Evolutionary conservation across 2,797 vertebrate species (phyloP), one percentile per base, ranked within the genome.

Genomic region (Peromyscus nudipes): DNA sequence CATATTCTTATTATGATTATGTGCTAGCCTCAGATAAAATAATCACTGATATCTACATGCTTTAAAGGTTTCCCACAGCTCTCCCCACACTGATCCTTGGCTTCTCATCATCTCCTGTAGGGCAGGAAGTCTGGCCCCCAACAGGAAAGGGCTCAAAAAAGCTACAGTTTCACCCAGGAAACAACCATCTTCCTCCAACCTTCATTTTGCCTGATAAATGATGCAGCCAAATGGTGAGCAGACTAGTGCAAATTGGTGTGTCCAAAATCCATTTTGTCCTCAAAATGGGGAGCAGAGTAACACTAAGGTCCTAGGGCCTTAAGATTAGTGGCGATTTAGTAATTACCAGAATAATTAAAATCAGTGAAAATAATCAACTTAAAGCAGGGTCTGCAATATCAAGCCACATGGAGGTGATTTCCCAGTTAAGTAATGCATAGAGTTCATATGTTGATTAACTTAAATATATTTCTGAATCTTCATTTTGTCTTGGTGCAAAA

Each of bases 121-220:
- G 93, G 88, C 94, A 97, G 98, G 97, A 97, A 98, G 91, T 62
- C 71, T 97, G 96, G 93, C 90, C 89, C 94, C 93, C 95, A 96
- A 97, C 93, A 98, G 97, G 97, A 98, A 98, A 97, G 95, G 93
- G 93, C 95, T 97, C 95, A 88, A 85, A 97, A 89, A 96, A 93
- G 83, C 43, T 92, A 81, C 80, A 95, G 31, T 85, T 97, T 95
- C 75, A 92, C 90, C 85, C 97, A 97, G 95, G 95, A 98, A 97
- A 94, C 94, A 97, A 95, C 86, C 96, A 96, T 95, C 80, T 97
- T 96, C 86, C 97, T 93, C 88, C 94, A 97, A 97, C 82, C 76
- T 96, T 97, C 80, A 75, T 96, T 97, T 96, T 23, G 0, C 95
- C 95, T 96, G 95, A 96, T 96, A 93, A 96, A 97, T 92, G 91